Base-by-base conservation (phyloP, 1,140 invertebrate species). In the Pinna nobilis region DNA sequence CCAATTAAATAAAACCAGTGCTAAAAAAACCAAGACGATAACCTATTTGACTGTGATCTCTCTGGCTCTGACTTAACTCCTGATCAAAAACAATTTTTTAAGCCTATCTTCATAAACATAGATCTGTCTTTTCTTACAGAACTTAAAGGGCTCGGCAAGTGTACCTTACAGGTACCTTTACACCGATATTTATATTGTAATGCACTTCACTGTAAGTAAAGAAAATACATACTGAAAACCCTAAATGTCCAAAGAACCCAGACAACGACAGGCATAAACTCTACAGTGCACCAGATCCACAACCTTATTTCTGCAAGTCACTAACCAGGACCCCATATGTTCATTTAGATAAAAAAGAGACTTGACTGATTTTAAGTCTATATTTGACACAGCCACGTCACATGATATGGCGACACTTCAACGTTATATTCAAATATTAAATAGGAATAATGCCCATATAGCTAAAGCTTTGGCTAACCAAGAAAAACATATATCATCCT, bases 41-140 rank as follows among this genome's bases (percentile, higher is more conserved):
- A 67, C 15, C 7, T 13, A 5, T 23, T 69, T n/a, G 13, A 53
- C 11, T 69, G 69, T 70, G 66, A 75, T 23, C 59, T 75, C 6
- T 30, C 25, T n/a, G 18, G 64, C 2, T 69, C 61, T 13, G 59
- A 70, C 33, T 32, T 76, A 20, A 20, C 60, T 32, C 30, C 53
- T 15, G 25, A 49, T 1, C 37, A 76, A 66, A 65, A 76, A 37
- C 15, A 30, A 2, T 49, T 47, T 15, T 68, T 2, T n/a, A 18
- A 28, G 4, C 35, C 9, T 61, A 67, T 44, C 49, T 61, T 4
- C 2, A 69, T 1, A n/a, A 53, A 59, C 49, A 71, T 41, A 18
- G 67, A 23, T 5, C 49, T 33, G 55, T 71, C 1, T 70, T 76
- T 66, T 60, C 67, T n/a, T 6, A 59, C n/a, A 49, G 63, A 70